These are phyloP conservation scores for Euplagia quadripunctaria DNA, from an alignment of 2,888 invertebrate species.

Conservation along the genomic window DNA sequence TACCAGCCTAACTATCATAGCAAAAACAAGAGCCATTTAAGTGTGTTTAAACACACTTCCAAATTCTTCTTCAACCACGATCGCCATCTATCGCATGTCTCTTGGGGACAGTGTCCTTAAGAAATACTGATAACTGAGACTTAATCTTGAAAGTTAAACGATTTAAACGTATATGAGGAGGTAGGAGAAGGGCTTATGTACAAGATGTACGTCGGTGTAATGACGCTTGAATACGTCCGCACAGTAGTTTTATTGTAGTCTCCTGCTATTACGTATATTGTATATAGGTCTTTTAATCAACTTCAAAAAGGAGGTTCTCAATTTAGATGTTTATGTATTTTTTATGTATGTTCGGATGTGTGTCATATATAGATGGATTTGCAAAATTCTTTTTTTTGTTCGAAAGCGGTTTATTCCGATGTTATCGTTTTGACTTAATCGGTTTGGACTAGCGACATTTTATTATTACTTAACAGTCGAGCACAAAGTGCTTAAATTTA, in stretches of 20 bases:
- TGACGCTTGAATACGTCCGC: slow-evolving; percentile 61
- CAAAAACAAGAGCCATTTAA: slow-evolving; percentile 43
- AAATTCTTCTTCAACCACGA: slow-evolving; percentile 49
- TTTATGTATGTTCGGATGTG: too few relatives aligned
- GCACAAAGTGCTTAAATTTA: too few relatives aligned
- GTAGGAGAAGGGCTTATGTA: slow-evolving; percentile 40
- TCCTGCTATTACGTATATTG: background rate
- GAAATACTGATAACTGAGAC: slow-evolving; percentile 53
- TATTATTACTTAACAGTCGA: too few relatives aligned
- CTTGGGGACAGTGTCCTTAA: slow-evolving; percentile 47
- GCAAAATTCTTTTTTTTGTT: too few relatives aligned
- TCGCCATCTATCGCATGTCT: slow-evolving; percentile 40
- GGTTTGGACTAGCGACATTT: too few relatives aligned
- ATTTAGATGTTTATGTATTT: too few relatives aligned
- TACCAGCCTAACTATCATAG: slow-evolving; percentile 5
- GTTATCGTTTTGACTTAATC: too few relatives aligned
- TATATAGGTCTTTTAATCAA: background rate
- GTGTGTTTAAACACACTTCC: slow-evolving; percentile 30
- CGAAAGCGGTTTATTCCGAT: too few relatives aligned
- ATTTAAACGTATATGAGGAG: slow-evolving; percentile 49
- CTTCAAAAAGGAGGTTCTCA: too few relatives aligned
- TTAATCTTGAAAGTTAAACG: slow-evolving; percentile 56
- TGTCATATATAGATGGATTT: too few relatives aligned
- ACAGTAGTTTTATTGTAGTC: slow-evolving; percentile 52
- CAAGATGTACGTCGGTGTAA: slow-evolving; percentile 56